Percentiles rank a stretch among this genome's conserved stretches.
Evolutionary conservation across 1,140 invertebrate species (phyloP).

Genomic region (Odontomachus brunneus): DNA sequence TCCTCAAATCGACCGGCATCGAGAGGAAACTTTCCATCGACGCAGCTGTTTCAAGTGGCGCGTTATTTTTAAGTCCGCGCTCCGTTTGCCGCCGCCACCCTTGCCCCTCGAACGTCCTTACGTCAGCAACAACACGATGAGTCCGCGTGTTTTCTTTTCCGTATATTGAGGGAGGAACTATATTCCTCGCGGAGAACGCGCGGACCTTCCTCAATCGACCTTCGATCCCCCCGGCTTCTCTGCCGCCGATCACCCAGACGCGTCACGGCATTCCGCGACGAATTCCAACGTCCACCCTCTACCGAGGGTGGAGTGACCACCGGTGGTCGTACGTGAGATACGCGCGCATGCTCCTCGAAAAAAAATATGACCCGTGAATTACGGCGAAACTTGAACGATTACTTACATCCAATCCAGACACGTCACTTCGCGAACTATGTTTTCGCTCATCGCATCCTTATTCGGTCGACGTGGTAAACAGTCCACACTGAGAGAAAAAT

Average conservation of each 20-base stretch:
- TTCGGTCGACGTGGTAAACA: not conserved
- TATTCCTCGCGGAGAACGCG: not conserved
- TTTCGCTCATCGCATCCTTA: no score
- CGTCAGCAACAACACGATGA: conserved; percentile 63
- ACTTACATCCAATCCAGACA: not conserved
- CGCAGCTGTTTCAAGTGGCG: conserved; percentile 55
- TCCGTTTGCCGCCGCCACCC: not conserved
- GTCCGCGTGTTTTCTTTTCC: conserved; percentile 60
- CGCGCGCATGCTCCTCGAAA: not conserved
- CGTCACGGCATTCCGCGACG: no score
- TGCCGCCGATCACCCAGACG: not conserved
- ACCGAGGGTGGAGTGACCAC: no score
- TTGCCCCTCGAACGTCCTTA: conserved; percentile 42
- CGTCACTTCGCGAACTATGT: not conserved
- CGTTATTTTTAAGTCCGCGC: conserved; percentile 68
- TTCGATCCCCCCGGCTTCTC: not conserved
- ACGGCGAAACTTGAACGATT: not conserved
- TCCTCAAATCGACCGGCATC: conserved; percentile 11
- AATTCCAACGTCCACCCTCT: no score
- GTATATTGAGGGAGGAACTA: not conserved
- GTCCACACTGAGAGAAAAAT: no score
- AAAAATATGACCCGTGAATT: not conserved
- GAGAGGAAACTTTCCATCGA: conserved; percentile 68
- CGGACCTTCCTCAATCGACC: conserved; percentile 48
- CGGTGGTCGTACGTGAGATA: not conserved